Percentiles rank a stretch among this genome's conserved stretches.
These are phyloP conservation scores for Priocnemis perturbator DNA, from an alignment of 2,888 invertebrate genomes.

Conservation along the genomic window DNA sequence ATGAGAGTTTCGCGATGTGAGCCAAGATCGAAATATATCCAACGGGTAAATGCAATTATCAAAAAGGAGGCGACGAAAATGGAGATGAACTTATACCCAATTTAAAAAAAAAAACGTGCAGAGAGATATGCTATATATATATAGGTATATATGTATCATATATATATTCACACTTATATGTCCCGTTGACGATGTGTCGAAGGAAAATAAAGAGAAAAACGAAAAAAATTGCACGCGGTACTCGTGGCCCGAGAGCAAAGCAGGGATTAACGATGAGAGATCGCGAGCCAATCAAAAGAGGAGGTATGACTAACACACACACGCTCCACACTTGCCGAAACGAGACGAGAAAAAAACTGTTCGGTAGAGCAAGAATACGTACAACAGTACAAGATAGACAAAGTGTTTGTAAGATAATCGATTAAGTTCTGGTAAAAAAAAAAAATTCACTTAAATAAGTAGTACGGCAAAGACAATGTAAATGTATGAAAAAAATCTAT, in stretches of 20 bases:
- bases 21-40: too few species aligned
- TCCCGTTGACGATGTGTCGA: constrained; percentile 20
- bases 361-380: constrained; percentile 61
- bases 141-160: constrained; percentile 28
- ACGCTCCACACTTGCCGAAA: constrained; percentile 23
- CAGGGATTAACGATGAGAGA: not conserved
- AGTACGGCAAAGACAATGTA: constrained; percentile 65
- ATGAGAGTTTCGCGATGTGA: too few species aligned
- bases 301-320: not conserved
- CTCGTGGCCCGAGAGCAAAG: constrained; percentile 3
- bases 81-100: not conserved
- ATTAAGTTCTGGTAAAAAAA: constrained; percentile 56
- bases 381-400: constrained; percentile 66
- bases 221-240: constrained; percentile 4
- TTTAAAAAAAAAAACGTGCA: not conserved
- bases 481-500: constrained; percentile 62
- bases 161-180: constrained; percentile 29
- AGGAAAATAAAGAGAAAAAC: not conserved
- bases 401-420: constrained; percentile 65
- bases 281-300: constrained; percentile 9
- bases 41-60: not conserved
- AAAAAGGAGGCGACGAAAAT: not conserved
- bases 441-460: constrained; percentile 61
- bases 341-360: constrained; percentile 45
- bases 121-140: constrained; percentile 18